phyloP scores from a whole-genome alignment of 2,113 vertebrate species.

The Sturnira hondurensis region DNA sequence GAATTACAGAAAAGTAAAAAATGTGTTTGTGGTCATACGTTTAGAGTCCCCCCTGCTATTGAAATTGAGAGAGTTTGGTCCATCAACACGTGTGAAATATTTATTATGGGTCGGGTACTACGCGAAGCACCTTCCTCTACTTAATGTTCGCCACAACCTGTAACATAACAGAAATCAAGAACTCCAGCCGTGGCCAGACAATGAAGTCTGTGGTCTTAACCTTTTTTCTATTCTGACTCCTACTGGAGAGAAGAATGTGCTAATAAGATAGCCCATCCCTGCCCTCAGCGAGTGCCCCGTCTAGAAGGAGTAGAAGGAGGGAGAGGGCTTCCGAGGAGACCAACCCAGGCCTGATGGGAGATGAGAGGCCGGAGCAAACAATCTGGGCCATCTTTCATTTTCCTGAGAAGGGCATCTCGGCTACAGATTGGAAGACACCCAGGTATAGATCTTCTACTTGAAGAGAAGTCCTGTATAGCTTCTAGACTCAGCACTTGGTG shows the following conservation, averaged over 20 bases:
- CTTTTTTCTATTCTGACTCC: background rate
- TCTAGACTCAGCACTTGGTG: background rate
- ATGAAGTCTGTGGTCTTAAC: background rate
- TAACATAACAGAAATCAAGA: background rate
- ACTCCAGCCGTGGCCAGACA: background rate
- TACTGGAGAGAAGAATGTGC: background rate
- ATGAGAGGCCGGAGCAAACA: background rate
- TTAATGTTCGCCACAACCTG: background rate
- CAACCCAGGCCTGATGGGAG: accelerated
- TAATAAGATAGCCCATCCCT: background rate
- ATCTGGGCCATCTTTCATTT: background rate
- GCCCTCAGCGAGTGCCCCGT: background rate
- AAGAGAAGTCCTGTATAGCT: background rate
- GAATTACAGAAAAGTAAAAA: background rate
- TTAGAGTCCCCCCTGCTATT: background rate
- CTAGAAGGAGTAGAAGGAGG: background rate
- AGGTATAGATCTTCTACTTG: background rate
- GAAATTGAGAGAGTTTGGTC: background rate
- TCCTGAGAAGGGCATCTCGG: background rate
- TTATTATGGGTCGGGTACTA: background rate
- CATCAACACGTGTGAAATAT: background rate
- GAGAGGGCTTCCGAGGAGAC: background rate
- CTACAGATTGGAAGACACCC: background rate
- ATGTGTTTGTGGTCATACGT: background rate
- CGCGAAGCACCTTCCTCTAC: background rate